A percentile compares a stretch with the other conserved stretches of the same genome.
Evolutionary conservation across 2,797 vertebrate species (phyloP).

Genomic region (Silurus aristotelis): DNA sequence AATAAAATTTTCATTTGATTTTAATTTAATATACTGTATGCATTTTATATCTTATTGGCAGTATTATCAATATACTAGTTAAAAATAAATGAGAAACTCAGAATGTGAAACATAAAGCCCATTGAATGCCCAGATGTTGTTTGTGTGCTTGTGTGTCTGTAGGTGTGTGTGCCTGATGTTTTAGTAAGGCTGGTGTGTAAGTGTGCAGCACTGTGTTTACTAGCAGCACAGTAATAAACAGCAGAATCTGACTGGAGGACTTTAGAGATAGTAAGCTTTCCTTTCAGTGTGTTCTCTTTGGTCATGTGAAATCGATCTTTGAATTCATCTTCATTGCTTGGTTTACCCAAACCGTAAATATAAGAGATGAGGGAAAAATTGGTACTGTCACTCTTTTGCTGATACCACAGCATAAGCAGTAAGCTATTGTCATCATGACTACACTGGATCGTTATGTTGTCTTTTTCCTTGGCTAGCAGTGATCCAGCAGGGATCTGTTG

Average conservation of each 20-base stretch:
- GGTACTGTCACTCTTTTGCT: slow-evolving; percentile 10
- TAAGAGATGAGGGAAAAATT: slow-evolving; percentile 45
- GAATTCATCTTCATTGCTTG: slow-evolving; percentile 2
- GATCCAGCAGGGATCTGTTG: slow-evolving; percentile 13
- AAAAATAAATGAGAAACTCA: no score
- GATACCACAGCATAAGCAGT: slow-evolving; percentile 50
- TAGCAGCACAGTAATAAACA: slow-evolving; percentile 64
- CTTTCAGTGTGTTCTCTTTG: not conserved
- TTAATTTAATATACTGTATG: no score
- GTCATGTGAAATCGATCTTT: slow-evolving; percentile 9
- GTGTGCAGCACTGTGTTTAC: slow-evolving; percentile 60
- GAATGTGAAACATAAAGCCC: not conserved
- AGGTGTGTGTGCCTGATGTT: not conserved
- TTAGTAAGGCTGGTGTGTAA: slow-evolving; percentile 25
- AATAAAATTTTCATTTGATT: no score
- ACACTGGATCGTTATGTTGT: not conserved
- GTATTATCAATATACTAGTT: no score
- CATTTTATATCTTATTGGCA: no score
- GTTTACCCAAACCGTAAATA: not conserved
- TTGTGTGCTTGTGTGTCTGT: not conserved
- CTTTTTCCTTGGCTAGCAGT: not conserved
- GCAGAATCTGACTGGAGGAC: slow-evolving; percentile 46
- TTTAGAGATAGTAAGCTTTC: slow-evolving; percentile 41
- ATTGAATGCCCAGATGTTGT: not conserved
- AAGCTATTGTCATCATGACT: slow-evolving; percentile 13